Base-by-base conservation (phyloP, 1,140 invertebrate genomes). In the Lepidurus apus region DNA sequence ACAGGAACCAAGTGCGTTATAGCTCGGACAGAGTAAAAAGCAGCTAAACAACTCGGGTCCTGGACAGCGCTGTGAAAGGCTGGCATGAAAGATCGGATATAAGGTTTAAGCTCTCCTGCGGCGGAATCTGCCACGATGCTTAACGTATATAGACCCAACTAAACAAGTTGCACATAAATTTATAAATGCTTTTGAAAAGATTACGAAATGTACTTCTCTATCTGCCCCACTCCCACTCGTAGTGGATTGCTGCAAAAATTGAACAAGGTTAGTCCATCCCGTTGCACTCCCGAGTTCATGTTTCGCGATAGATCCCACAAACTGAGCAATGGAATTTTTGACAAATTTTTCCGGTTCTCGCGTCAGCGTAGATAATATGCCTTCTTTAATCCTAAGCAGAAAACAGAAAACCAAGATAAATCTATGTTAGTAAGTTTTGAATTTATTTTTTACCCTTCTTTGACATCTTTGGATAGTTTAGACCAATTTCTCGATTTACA, bases 211-310 rank as follows among this genome's bases (percentile, higher is more conserved):
- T 75, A 90, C 90, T 85, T 91, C 89, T 87, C 88, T 88, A 73
- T 90, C 87, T 13, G 82, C 81, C 17, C 85, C 78, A 82, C 88
- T 87, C 47, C 88, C 85, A 82, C 87, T 90, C 42, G 85, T 86
- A 47, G 87, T 86, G 42, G 88, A 84, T 73, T 87, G 86, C 79
- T 90, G 85, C 74, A 93, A 85, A 82, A 93, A 91, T 78, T 90
- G 87, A 73, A 93, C 86, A 44, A 93, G 83, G 82, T 93, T 90
- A 9, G 88, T 89, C 92, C 92, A 93, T 44, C 82, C 81, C 10
- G 84, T 82, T 81, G 90, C 88, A 53, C 86, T 86, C 11, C 89
- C 87, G 76, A 92, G 85, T 84, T 93, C 92, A 85, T 93, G 91
- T 80, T 90, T 91, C 24, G 91, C 88, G 76, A 93, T 86, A 1